Evolutionary conservation across 2,888 invertebrate genomes (phyloP), one percentile per base, ranked within the genome.

Genomic region (Oxyscelio sp.): DNA sequence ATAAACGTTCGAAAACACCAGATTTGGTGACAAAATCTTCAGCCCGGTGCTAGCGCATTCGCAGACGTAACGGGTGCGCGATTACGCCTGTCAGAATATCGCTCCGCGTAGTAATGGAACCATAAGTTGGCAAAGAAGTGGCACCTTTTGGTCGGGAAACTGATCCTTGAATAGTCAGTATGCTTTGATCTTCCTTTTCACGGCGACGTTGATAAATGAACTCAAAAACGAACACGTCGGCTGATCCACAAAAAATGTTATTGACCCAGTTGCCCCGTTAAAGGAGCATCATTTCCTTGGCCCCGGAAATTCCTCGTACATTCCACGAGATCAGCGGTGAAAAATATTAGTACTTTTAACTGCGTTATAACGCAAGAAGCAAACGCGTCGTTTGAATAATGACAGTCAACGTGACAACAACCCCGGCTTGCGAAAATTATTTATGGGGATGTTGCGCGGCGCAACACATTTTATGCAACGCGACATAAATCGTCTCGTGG

Each of bases 191-290:
- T 74, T 38, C 48, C 27, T 58, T 70, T 78, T 34, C 50, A 21
- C 40, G 31, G 17, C 56, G 63, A 83, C 78, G 45, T 63, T 83
- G 83, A 83, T 68, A 70, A 83, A 83, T 78, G 83, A 79, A 74
- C 73, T 78, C 34, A 48, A 48, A 52, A 56, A 56, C 38, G 75
- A 68, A 81, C 59, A 59, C 59, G 74, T 52, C 38, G 52, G 52
- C 38, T 38, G 56, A 70, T 19, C 68, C 19, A 45, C 45, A 75
- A 82, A 82, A 82, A 78, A 82, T 61, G 50, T 70, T 70, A 75
- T 75, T 82, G 75, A 82, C 82, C 75, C 65, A 61, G 58, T 63
- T 70, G 63, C 43, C 74, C n/a, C 24, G 52, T 43, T 31, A 59
- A 74, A 74, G 50, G 52, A 74, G 34, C 52, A 68, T 81, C 59